Conservation (phyloP, 2,888 invertebrate species). For the Auanema freiburgensis region DNA sequence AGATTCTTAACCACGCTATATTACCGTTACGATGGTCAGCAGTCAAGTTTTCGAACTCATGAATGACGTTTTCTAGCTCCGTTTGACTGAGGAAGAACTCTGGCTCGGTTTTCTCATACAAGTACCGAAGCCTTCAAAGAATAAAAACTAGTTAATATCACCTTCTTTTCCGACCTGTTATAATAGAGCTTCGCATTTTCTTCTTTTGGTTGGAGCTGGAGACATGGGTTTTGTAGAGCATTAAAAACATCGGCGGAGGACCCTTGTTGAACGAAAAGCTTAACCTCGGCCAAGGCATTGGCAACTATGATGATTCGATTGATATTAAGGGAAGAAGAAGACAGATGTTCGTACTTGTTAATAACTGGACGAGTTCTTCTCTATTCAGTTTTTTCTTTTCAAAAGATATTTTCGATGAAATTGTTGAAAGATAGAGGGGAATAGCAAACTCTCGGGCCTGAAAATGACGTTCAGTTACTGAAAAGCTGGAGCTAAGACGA, state of each 20-base stretch:
- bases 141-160: neutral
- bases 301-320: constrained; percentile 25
- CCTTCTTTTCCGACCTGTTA: constrained; percentile 24
- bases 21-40: constrained; percentile 24
- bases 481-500: neutral
- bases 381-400: constrained; percentile 23
- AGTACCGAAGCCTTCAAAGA: constrained; percentile 25
- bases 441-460: neutral
- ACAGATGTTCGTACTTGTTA: constrained; percentile 25
- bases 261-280: constrained; percentile 47
- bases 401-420: neutral
- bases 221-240: constrained; percentile 36
- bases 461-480: neutral
- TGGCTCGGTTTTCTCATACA: constrained; percentile 26
- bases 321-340: neutral
- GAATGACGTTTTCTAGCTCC: constrained; percentile 30
- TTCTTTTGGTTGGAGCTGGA: constrained; percentile 26
- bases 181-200: constrained; percentile 45
- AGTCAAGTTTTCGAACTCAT: constrained; percentile 33
- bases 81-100: constrained; percentile 32
- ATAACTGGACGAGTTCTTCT: constrained; percentile 35
- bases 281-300: constrained; percentile 47
- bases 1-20: neutral
- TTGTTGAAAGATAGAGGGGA: constrained; percentile 9
- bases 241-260: constrained; percentile 43